A percentile compares a stretch with the other conserved stretches of the same genome.
Evolutionary conservation across 1,140 invertebrate genomes (phyloP).

Genomic region (Aleiodes sp.): DNA sequence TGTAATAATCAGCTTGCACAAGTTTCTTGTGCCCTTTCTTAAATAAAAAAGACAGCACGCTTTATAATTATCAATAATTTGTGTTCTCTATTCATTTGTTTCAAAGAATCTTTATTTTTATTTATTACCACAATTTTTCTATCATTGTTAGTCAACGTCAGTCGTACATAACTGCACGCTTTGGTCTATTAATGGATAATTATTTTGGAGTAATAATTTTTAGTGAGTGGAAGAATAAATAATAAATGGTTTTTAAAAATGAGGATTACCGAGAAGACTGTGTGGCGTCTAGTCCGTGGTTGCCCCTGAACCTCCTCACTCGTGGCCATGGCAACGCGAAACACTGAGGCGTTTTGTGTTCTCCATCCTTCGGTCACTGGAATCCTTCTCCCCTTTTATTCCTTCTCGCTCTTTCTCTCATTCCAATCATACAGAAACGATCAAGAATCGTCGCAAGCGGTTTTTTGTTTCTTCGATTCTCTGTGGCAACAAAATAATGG

Average conservation of each 20-base stretch:
- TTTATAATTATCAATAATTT: background rate
- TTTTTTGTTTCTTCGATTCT: slow-evolving; percentile 9
- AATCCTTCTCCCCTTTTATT: background rate
- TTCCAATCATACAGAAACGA: slow-evolving; percentile 1
- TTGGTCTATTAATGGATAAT: slow-evolving; percentile 6
- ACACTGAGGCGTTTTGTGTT: slow-evolving; percentile 16
- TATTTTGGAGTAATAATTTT: background rate
- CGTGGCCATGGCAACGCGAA: slow-evolving; percentile 34
- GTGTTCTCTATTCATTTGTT: background rate
- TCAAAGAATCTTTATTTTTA: background rate
- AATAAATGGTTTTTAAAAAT: too few relatives aligned
- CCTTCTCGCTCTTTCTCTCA: background rate
- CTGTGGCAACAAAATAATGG: background rate
- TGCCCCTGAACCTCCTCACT: slow-evolving; percentile 20
- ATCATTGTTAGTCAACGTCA: background rate
- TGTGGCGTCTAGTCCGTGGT: background rate
- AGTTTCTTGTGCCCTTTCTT: background rate
- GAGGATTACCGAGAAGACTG: background rate
- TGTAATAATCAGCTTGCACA: slow-evolving; percentile 7
- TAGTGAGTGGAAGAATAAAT: too few relatives aligned
- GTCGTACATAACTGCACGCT: slow-evolving; percentile 15
- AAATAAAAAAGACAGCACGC: background rate
- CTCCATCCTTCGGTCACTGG: slow-evolving; percentile 7
- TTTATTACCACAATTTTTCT: background rate
- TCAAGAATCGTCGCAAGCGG: background rate